Base-by-base conservation (phyloP, 2,888 invertebrate genomes). In the Cantharis rufa region DNA sequence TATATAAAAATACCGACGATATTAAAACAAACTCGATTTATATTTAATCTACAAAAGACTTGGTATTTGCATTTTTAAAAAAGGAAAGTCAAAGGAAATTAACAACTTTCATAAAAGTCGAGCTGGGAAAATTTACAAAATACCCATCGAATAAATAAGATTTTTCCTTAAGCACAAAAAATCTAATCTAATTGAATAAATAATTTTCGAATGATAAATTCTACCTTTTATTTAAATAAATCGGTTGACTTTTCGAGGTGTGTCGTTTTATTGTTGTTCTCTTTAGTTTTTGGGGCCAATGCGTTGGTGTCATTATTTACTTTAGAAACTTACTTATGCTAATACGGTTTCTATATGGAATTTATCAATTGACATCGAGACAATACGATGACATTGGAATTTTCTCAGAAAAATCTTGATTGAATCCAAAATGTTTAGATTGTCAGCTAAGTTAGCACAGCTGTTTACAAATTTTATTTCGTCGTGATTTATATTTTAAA, bases 241-340 rank as follows among this genome's bases (percentile, higher is more conserved):
- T 48, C 48, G 61, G 7, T 61, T 15, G 62, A 15, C 28, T 69
- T 69, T 28, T 69, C 32, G 64, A 64, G 71, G 71, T 63, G 71
- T 16, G 71, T 18, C 64, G 5, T 13, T 48, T 64, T 71, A 63
- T 71, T 32, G 27, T 21, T 71, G 18, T 69, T 69, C 28, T 32
- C 27, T 69, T 28, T 32, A 28, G 62, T 62, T 71, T 48, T 48
- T 71, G 62, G n/a, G 70, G 70, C 70, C 21, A 24, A 24, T 62
- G 70, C 70, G 70, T 71, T 71, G 70, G 70, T 62, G 70, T 71
- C 62, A 71, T 71, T 71, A 71, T 71, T 71, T 71, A 71, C 70
- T 71, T 27, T 62, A 69, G 16, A 69, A 69, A 32, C 69, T 15
- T 69, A 16, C 16, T 13, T 69, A 16, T 69, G 69, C 32, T 16